A percentile compares a stretch with the other conserved stretches of the same genome.
phyloP scores from a whole-genome alignment of 2,113 vertebrate genomes.

The Alaudala cheleensis region DNA sequence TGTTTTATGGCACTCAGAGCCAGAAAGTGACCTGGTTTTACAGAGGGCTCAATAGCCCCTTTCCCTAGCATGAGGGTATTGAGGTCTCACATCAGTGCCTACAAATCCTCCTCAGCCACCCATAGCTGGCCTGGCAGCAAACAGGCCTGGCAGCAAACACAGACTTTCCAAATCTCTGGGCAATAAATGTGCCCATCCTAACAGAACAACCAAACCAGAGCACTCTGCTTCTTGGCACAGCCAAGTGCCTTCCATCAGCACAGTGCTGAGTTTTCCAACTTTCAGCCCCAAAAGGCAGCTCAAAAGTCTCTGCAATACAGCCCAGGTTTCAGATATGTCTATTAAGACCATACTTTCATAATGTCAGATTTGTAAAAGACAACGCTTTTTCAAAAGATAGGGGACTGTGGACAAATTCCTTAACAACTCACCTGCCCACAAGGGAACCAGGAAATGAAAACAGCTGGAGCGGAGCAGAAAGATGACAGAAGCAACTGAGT shows the following conservation, averaged over 20 bases:
- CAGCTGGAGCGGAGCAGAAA: neutral
- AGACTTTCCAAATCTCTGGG: neutral
- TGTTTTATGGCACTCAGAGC: neutral
- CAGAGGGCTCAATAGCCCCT: neutral
- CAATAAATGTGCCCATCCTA: neutral
- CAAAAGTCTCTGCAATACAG: neutral
- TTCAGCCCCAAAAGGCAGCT: neutral
- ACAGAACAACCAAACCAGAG: neutral
- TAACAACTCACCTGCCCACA: neutral
- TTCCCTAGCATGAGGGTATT: neutral
- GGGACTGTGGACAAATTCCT: neutral
- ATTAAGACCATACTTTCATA: neutral
- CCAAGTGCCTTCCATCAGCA: neutral
- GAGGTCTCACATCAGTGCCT: neutral
- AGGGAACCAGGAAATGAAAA: neutral
- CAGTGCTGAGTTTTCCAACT: neutral
- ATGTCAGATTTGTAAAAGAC: neutral
- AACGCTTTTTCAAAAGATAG: neutral
- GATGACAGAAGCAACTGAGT: neutral
- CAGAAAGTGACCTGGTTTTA: neutral
- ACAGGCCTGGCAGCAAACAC: neutral
- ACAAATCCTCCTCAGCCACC: neutral
- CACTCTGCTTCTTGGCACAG: neutral
- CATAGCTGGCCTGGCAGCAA: neutral
- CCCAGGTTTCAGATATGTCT: neutral